phyloP scores from a whole-genome alignment of 1,140 invertebrate genomes.

The Hypsibius dujardini region DNA sequence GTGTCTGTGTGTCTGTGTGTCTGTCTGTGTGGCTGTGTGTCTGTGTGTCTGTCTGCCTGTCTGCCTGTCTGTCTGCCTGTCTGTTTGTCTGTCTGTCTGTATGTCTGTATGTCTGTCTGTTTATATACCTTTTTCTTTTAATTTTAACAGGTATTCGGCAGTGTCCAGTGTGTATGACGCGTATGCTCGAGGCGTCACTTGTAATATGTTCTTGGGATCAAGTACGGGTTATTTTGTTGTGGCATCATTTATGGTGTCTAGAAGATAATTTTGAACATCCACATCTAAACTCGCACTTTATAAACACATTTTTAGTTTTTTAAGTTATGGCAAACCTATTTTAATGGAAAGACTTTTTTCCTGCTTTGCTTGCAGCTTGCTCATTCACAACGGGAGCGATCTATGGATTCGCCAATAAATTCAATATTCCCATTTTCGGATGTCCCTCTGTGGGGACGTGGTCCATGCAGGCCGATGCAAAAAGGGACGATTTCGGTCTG shows the following conservation, averaged over 20 bases:
- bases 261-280: background rate
- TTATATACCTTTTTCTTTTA: no score
- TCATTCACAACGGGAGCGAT: background rate
- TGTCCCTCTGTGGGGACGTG: background rate
- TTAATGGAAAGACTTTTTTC: no score
- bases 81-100: no score
- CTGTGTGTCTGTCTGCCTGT: no score
- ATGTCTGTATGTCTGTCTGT: no score
- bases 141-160: background rate
- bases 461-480: background rate
- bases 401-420: slow-evolving; percentile 2
- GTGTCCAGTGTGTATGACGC: background rate
- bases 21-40: no score
- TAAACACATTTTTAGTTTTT: no score
- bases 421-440: background rate
- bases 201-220: slow-evolving; percentile 1
- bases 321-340: no score
- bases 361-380: background rate
- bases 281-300: background rate
- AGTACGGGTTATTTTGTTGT: background rate
- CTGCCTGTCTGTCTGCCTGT: no score
- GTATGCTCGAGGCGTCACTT: background rate
- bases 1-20: no score
- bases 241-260: background rate
- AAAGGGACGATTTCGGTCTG: background rate